A percentile compares a stretch with the other conserved stretches of the same genome.
phyloP scores from a whole-genome alignment of 2,113 vertebrate genomes.

The Kryptolebias marmoratus region DNA sequence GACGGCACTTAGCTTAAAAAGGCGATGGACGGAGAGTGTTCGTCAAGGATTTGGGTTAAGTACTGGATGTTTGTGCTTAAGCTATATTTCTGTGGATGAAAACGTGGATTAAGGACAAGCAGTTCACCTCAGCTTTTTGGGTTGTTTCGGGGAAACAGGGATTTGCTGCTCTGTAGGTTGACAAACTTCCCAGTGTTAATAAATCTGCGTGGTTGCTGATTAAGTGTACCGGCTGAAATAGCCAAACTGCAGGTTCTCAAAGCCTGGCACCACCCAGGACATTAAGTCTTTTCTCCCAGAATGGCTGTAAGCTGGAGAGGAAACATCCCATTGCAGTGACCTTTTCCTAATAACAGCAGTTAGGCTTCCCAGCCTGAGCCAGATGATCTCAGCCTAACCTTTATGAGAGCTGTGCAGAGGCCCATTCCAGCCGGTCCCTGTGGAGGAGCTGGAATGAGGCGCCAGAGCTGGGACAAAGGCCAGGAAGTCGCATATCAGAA shows the following conservation, averaged over 20 bases:
- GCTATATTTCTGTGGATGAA: constrained; percentile 35
- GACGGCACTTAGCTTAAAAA: background rate
- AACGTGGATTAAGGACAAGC: constrained; percentile 42
- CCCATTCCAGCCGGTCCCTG: constrained; percentile 81
- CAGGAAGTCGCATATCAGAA: constrained; percentile 90
- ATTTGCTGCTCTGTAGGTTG: background rate
- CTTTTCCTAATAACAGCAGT: constrained; percentile 32
- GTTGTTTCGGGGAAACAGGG: constrained; percentile 8
- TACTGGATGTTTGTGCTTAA: constrained; percentile 24
- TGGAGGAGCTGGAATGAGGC: constrained; percentile 65
- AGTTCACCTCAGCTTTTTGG: constrained; percentile 12
- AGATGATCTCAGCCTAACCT: constrained; percentile 81
- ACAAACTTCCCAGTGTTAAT: constrained; percentile 85
- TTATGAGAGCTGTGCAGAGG: constrained; percentile 92
- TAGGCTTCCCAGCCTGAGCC: constrained; percentile 42
- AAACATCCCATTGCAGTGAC: constrained; percentile 12
- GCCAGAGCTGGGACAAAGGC: constrained; percentile 87
- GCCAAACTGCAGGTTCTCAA: constrained; percentile 88
- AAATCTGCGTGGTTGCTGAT: constrained; percentile 89
- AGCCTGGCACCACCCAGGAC: constrained; percentile 87
- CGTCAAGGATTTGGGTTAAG: constrained; percentile 42
- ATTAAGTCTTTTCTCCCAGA: background rate
- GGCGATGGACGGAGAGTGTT: constrained; percentile 16
- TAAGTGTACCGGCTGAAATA: constrained; percentile 94
- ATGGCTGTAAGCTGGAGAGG: background rate